Conservation (phyloP, 2,888 invertebrate genomes). For the Eupeodes luniger region DNA sequence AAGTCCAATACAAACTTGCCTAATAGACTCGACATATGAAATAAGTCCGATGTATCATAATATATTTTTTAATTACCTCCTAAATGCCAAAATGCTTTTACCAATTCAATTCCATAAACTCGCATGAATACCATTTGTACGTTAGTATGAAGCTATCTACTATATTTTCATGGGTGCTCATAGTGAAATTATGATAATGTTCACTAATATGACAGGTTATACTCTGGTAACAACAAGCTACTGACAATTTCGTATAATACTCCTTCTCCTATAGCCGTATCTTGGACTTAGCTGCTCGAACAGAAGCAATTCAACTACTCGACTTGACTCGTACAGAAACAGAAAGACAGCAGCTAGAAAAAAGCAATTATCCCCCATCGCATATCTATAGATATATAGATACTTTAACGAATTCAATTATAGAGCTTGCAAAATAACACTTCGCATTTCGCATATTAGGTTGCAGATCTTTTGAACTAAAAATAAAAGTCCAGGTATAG, state of each 20-base stretch:
- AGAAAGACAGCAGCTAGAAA: constrained; percentile 3
- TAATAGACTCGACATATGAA: no score
- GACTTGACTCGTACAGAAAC: no score
- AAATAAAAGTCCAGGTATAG: not conserved
- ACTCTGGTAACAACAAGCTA: constrained; percentile 36
- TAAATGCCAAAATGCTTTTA: constrained; percentile 35
- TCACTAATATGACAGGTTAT: constrained; percentile 46
- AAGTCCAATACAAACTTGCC: no score
- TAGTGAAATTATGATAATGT: constrained; percentile 63
- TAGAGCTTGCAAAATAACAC: not conserved
- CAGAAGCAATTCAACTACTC: constrained; percentile 10
- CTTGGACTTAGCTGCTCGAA: not conserved
- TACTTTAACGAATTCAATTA: constrained; percentile 30
- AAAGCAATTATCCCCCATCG: constrained; percentile 18
- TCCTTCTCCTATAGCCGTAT: not conserved
- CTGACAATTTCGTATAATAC: constrained; percentile 14
- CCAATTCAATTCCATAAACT: not conserved
- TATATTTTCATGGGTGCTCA: constrained; percentile 25
- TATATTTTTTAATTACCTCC: not conserved
- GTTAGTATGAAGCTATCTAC: not conserved
- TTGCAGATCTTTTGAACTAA: not conserved
- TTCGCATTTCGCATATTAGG: not conserved
- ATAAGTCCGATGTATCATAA: not conserved
- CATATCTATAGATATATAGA: not conserved
- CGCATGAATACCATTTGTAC: not conserved